Evolutionary conservation across 2,113 vertebrate species (phyloP), one percentile per base, ranked within the genome.

Genomic region (Tor tambroides): DNA sequence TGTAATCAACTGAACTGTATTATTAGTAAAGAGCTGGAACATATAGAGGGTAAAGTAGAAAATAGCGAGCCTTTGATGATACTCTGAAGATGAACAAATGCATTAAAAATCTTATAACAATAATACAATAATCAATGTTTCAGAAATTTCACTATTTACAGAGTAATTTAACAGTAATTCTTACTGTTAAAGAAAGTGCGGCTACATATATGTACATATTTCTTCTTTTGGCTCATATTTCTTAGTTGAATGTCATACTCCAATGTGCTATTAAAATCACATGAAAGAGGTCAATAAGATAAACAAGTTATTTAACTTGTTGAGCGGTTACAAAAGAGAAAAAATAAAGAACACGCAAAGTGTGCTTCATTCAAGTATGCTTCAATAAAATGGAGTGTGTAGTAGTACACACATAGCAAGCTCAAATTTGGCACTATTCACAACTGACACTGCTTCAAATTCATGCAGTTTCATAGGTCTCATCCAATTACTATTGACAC

Each of bases 271-370:
- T 32, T 80, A 17, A 26, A n/a, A 49, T 72, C 49, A 69, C 2
- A 56, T 84, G 2, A 59, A 63, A 59, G 46, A 54, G 79, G 61
- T 38, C 43, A 80, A 38, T 72, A 38, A 78, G 56, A 35, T 69
- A 77, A 88, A 83, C 71, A 83, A 78, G 28, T 32, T 3, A 23
- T 41, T 81, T 43, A 26, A 28, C 71, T 67, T 41, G 32, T 19
- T 61, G 12, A 49, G 14, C 2, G 4, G 12, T 28, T 43, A 46
- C 14, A 43, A 38, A 59, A 80, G 6, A 80, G 19, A 79, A 14
- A 56, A n/a, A 49, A 49, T 6, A 17, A 28, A 28, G 14, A 49
- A 54, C 9, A 30, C 1, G 4, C 28, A 51, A 17, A 19, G 14
- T 10, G 28, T 35, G 17, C 30, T 56, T 79, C 2, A 4, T 79